Base-by-base conservation (phyloP, 1,140 invertebrate species). In the Steinernema feltiae region DNA sequence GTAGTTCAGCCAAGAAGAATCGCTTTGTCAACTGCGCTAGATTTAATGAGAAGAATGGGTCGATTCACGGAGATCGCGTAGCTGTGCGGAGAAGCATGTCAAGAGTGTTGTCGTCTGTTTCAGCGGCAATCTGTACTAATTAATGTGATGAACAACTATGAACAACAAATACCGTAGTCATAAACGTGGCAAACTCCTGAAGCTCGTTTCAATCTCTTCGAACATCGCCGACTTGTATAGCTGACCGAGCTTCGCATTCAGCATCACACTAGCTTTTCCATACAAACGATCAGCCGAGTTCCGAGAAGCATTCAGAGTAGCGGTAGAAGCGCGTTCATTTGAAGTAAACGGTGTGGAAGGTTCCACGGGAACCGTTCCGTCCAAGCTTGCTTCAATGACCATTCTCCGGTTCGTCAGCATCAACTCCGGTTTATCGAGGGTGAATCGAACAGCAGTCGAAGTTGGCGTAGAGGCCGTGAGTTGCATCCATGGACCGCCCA, bases 401-500 rank as follows among this genome's bases (percentile, higher is more conserved):
- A 80, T 79, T 70, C 79, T 74, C 24, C 80, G 77, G 79, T 89
- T 89, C 1, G 88, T 89, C 32, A 89, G 74, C 72, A 88, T 86
- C 15, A 88, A 78, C n/a, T 87, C 86, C 21, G 88, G 87, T 18
- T 82, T 85, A n/a, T 88, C 94, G 0, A 95, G 97, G 88, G 98
- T 95, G 69, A 98, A 89, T 17, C 95, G 90, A 17, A 98, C 94
- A 0, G 96, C 96, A 46, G 93, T 97, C 82, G 93, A 95, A 17
- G 95, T 97, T 0, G 96, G 95, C 1, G 96, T 98, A 1, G 96
- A 98, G 2, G 96, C 96, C 0, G 96, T 98, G 70, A 99, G 89
- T 88, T 98, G 95, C 79, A 99, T 95, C 48, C 95, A 91, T 75
- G 71, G 82, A 71, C n/a, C 73, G 32, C 74, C 79, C 30, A 32